These are phyloP conservation scores for Aphelenchoides fujianensis DNA, from an alignment of 1,140 invertebrate species.

Conservation along the genomic window DNA sequence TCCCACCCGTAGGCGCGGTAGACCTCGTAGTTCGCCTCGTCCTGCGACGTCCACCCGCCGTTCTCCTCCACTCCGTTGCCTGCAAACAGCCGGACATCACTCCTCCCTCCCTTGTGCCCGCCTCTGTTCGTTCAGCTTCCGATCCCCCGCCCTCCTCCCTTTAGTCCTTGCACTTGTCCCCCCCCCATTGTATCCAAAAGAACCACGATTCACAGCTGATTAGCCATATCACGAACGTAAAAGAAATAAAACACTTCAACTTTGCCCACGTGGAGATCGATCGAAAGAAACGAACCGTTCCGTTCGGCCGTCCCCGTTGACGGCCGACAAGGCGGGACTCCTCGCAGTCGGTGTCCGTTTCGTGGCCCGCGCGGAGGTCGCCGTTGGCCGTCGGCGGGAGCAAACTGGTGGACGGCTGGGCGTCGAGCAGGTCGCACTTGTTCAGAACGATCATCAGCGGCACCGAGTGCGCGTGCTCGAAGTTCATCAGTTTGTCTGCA, in stretches of 20 bases:
- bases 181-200: no score
- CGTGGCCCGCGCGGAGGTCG: neutral
- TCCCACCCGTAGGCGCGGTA: slow-evolving; percentile 17
- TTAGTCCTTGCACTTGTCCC: no score
- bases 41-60: slow-evolving; percentile 1
- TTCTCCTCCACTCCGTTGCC: neutral
- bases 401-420: neutral
- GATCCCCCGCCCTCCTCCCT: no score
- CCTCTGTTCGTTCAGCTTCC: no score
- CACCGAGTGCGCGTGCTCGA: slow-evolving; percentile 11
- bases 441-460: slow-evolving; percentile 27
- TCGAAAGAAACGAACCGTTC: slow-evolving; percentile 2
- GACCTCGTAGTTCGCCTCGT: slow-evolving; percentile 15
- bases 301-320: neutral
- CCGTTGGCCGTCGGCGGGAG: no score
- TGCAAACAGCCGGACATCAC: neutral
- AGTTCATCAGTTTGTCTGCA: slow-evolving; percentile 23
- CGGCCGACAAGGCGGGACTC: neutral
- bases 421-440: slow-evolving; percentile 25
- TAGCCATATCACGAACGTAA: neutral
- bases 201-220: no score
- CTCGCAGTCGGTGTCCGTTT: slow-evolving; percentile 5
- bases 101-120: neutral
- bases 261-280: no score
- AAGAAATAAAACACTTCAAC: slow-evolving; percentile 4